Conservation (phyloP, 2,888 invertebrate species). For the Euclidia mi region DNA sequence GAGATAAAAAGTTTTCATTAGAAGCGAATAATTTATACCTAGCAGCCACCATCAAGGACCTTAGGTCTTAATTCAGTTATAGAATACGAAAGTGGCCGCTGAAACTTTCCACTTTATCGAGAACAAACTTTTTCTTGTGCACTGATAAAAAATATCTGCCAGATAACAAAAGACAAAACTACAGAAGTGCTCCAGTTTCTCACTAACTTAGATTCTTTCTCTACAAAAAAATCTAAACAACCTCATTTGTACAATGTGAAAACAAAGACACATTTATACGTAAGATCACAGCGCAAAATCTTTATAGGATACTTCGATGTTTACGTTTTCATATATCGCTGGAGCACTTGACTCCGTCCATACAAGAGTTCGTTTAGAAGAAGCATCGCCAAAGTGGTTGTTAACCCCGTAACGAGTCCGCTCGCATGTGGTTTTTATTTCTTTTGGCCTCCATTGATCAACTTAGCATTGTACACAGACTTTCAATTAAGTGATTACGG, state of each 20-base stretch:
- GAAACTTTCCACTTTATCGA: too few species aligned
- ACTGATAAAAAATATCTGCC: too few species aligned
- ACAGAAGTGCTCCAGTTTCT: too few species aligned
- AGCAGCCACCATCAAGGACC: too few species aligned
- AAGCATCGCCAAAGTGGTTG: conserved; percentile 71
- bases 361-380: conserved; percentile 43
- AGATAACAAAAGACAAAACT: too few species aligned
- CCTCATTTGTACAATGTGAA: conserved; percentile 1
- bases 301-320: neutral
- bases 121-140: too few species aligned
- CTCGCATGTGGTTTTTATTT: conserved; percentile 74
- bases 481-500: conserved; percentile 52
- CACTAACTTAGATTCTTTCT: too few species aligned
- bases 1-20: too few species aligned
- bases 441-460: conserved; percentile 52
- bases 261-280: neutral
- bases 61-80: too few species aligned
- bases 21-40: too few species aligned
- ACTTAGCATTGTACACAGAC: conserved; percentile 43
- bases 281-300: neutral
- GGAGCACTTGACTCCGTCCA: conserved; percentile 11
- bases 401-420: conserved; percentile 74
- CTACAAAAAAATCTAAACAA: neutral
- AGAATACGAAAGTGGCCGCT: too few species aligned
- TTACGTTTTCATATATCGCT: conserved; percentile 8